phyloP scores from a whole-genome alignment of 2,797 vertebrate genomes.

The Eulemur rubriventer region DNA sequence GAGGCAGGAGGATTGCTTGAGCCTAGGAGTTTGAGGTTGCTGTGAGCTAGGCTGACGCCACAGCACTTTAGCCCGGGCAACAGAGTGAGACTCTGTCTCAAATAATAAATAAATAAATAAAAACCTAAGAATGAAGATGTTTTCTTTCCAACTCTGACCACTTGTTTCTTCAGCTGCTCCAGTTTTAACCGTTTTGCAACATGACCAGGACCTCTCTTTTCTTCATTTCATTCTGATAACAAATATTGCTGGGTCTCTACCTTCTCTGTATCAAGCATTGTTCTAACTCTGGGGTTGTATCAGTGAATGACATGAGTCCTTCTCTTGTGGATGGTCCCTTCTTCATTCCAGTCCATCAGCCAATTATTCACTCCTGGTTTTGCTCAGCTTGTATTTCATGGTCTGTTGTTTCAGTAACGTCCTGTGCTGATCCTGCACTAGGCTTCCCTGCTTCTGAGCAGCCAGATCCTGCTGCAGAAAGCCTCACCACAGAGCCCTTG shows the following conservation, averaged over 20 bases:
- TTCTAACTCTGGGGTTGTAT: not conserved
- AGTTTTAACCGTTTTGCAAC: not conserved
- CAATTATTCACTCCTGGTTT: not conserved
- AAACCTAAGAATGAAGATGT: not conserved
- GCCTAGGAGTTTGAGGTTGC: no score
- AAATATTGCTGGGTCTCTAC: not conserved
- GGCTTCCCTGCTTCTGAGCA: not conserved
- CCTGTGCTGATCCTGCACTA: rapidly evolving
- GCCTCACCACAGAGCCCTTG: not conserved
- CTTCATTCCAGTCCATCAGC: no score
- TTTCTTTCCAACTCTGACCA: not conserved
- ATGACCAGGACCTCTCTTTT: not conserved
- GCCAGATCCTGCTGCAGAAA: not conserved
- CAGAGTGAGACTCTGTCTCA: no score
- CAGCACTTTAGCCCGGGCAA: no score
- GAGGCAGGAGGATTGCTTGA: no score
- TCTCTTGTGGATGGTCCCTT: not conserved
- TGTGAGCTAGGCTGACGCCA: no score
- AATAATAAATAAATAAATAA: not conserved
- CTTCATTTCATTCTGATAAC: not conserved
- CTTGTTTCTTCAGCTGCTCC: not conserved
- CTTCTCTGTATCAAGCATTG: not conserved
- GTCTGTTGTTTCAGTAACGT: not conserved
- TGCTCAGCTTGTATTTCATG: not conserved
- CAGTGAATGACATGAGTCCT: not conserved